Percentiles rank a stretch among this genome's conserved stretches.
These are phyloP conservation scores for Lapara coniferarum DNA, from an alignment of 2,888 invertebrate species.

Conservation along the genomic window DNA sequence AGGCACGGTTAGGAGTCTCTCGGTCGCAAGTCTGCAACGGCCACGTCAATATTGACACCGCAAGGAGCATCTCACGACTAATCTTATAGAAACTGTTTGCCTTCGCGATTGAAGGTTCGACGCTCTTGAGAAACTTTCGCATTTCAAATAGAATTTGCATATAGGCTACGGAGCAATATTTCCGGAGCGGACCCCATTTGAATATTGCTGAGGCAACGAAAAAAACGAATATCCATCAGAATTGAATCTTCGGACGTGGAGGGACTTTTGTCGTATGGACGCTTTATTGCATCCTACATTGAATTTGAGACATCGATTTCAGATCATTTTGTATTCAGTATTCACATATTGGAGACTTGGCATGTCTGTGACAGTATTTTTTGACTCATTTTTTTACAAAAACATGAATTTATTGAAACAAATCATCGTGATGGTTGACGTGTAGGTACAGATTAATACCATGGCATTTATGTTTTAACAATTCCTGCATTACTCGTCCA, in stretches of 20 bases:
- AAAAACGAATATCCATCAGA: constrained; percentile 55
- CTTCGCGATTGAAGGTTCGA: constrained; percentile 72
- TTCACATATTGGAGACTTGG: too few species aligned
- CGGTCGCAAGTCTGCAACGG: constrained; percentile 42
- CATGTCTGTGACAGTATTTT: too few species aligned
- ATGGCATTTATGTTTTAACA: too few species aligned
- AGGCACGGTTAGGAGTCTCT: constrained; percentile 37
- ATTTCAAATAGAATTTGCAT: constrained; percentile 78
- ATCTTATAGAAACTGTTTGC: constrained; percentile 81
- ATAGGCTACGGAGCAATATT: constrained; percentile 76
- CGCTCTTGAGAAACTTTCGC: constrained; percentile 73
- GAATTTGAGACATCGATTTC: neutral
- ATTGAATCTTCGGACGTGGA: constrained; percentile 37
- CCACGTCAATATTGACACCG: constrained; percentile 73
- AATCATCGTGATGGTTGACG: too few species aligned
- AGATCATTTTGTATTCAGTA: neutral
- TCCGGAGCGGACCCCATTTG: constrained; percentile 68
- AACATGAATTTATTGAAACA: too few species aligned
- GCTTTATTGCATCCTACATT: constrained; percentile 8
- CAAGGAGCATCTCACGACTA: constrained; percentile 73
- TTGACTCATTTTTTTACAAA: too few species aligned
- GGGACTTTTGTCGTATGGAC: constrained; percentile 17
- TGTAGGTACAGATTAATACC: too few species aligned
- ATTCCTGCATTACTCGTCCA: too few species aligned
- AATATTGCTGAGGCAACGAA: constrained; percentile 73